Evolutionary conservation across 1,140 invertebrate species (phyloP), one percentile per base, ranked within the genome.

Genomic region (Archivesica marissinica): DNA sequence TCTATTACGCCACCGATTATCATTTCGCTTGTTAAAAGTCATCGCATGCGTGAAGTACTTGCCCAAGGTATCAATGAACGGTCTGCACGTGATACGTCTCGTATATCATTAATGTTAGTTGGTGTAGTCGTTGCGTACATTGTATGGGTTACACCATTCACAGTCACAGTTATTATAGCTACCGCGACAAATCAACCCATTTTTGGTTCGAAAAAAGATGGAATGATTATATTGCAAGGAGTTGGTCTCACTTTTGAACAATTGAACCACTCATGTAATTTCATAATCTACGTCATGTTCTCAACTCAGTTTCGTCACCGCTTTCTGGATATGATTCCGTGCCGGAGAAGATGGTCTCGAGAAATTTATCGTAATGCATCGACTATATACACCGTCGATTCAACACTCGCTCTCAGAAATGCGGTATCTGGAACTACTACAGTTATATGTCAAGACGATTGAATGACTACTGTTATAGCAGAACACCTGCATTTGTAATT

Each of bases 251-350:
- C 25, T 4, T 75, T 75, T 13, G 47, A 75, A 11, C 44, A 75
- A 30, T 6, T 75, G 2, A 75, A 75, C 41, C 72, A 75, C 54
- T 75, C 72, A 0, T 23, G 72, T 33, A 75, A 75, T 30, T 75
- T 75, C 28, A 15, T 54, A 20, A 44, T 75, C n/a, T 75, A 75
- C 33, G 54, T 75, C 20, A 35, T 75, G 68, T 75, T 15, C 15
- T 52, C 39, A 15, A 13, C 15, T 6, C 44, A 75, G 13, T 70
- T 70, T 44, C n/a, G 66, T 7, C 2, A 25, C n/a, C 33, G 66
- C 9, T 70, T 70, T 41, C 30, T 70, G 17, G 9, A 39, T 2
- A 70, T 70, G 4, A 35, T 70, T 15, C n/a, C 20, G 35, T 70
- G 66, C 41, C 23, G 23, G 50, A 20, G 50, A 20, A 52, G 25